Evolutionary conservation across 2,888 invertebrate genomes (phyloP).

Genomic region (Drepana falcataria): DNA sequence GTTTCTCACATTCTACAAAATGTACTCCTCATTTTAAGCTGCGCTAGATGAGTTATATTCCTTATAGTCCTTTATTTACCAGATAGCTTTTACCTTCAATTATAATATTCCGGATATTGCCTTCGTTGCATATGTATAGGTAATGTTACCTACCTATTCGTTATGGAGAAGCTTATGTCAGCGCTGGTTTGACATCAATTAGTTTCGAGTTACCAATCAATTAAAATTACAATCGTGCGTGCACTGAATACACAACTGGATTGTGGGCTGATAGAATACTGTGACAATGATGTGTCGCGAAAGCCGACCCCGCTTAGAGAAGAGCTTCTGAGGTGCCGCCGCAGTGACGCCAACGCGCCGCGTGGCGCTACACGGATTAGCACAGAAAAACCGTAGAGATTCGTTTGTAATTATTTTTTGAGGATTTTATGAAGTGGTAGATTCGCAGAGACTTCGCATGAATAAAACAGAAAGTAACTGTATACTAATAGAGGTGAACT

Average conservation of each 20-base stretch:
- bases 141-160: too few species aligned
- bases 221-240: conserved; percentile 7
- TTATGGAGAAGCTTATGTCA: too few species aligned
- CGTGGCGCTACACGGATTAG: conserved; percentile 8
- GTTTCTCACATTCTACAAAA: too few species aligned
- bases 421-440: not conserved
- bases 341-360: conserved; percentile 22
- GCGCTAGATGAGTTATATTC: too few species aligned
- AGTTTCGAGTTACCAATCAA: not conserved
- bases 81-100: too few species aligned
- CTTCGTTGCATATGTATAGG: too few species aligned
- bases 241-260: conserved; percentile 15
- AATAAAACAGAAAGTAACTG: too few species aligned
- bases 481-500: too few species aligned
- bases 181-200: not conserved
- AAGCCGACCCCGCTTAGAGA: conserved; percentile 24
- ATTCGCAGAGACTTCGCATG: too few species aligned
- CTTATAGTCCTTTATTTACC: too few species aligned
- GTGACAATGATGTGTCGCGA: conserved; percentile 39
- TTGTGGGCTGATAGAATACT: conserved; percentile 16
- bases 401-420: not conserved
- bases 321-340: conserved; percentile 41
- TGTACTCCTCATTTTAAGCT: too few species aligned
- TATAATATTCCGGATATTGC: too few species aligned
- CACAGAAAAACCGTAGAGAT: conserved; percentile 14